Evolutionary conservation across 2,113 vertebrate genomes (phyloP).

Genomic region (Sylvilagus bachmani): DNA sequence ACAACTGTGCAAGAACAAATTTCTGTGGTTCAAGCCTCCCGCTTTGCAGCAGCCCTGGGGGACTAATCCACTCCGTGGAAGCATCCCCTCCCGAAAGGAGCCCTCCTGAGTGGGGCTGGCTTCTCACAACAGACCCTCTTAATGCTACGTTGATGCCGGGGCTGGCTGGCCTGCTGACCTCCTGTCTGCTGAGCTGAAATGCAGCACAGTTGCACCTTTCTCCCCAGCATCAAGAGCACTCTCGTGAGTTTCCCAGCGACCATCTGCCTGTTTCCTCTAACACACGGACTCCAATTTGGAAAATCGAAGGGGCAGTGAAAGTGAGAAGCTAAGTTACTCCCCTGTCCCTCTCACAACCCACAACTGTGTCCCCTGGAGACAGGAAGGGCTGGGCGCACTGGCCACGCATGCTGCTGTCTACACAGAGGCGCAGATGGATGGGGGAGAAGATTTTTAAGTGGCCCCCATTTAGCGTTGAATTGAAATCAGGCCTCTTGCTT

Average conservation of each 20-base stretch:
- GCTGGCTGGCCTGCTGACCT: background rate
- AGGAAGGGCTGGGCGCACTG: accelerated
- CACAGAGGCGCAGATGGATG: background rate
- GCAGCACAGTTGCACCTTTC: background rate
- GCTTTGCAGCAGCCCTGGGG: background rate
- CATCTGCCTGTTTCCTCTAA: background rate
- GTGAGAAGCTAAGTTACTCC: background rate
- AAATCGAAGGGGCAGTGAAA: background rate
- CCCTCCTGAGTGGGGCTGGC: accelerated
- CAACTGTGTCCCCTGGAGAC: accelerated
- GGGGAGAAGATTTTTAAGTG: accelerated
- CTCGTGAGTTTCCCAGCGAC: background rate
- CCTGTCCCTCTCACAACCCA: background rate
- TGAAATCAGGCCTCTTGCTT: accelerated
- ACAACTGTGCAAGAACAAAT: background rate
- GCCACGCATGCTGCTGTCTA: accelerated
- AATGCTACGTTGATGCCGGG: background rate
- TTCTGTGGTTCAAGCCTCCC: background rate
- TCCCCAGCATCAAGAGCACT: background rate
- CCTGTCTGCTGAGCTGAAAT: background rate
- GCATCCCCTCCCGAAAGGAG: background rate
- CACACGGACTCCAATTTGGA: background rate
- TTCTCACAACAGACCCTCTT: background rate
- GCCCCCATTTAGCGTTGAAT: background rate
- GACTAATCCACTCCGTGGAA: accelerated